Conservation (phyloP, 1,140 invertebrate genomes). For the Pachypsylla venusta region DNA sequence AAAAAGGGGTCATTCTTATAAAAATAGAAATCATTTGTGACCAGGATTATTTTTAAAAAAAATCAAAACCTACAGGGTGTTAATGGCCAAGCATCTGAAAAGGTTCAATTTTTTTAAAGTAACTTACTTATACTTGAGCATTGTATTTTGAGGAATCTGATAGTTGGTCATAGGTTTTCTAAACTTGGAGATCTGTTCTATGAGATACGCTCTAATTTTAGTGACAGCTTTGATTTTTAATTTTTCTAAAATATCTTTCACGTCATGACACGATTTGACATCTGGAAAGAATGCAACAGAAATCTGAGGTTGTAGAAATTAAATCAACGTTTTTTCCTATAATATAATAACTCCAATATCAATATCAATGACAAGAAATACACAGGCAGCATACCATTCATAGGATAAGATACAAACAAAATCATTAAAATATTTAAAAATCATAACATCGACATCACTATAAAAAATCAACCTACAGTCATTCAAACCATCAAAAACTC, state of each 20-base stretch:
- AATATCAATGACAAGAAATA: background rate
- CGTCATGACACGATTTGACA: constrained; percentile 82
- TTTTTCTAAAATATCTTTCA: constrained; percentile 90
- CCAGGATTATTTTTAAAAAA: too few relatives aligned
- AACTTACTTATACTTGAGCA: constrained; percentile 79
- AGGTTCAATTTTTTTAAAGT: too few relatives aligned
- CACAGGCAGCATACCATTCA: too few relatives aligned
- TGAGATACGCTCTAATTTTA: constrained; percentile 85
- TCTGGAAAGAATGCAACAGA: constrained; percentile 35
- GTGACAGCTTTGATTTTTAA: constrained; percentile 87
- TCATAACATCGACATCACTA: too few relatives aligned
- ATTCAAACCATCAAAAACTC: too few relatives aligned
- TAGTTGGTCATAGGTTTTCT: constrained; percentile 97
- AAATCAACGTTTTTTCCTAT: background rate
- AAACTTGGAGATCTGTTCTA: constrained; percentile 95
- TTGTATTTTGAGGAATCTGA: constrained; percentile 93
- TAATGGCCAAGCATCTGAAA: too few relatives aligned
- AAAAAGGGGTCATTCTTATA: too few relatives aligned
- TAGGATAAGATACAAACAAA: too few relatives aligned
- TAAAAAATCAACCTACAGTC: too few relatives aligned
- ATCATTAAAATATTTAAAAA: too few relatives aligned
- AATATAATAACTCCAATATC: background rate
- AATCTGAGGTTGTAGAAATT: constrained; percentile 12
- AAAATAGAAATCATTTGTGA: too few relatives aligned
- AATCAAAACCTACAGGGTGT: too few relatives aligned